These are phyloP conservation scores for Poecilus cupreus DNA, from an alignment of 2,888 invertebrate genomes.

Conservation along the genomic window DNA sequence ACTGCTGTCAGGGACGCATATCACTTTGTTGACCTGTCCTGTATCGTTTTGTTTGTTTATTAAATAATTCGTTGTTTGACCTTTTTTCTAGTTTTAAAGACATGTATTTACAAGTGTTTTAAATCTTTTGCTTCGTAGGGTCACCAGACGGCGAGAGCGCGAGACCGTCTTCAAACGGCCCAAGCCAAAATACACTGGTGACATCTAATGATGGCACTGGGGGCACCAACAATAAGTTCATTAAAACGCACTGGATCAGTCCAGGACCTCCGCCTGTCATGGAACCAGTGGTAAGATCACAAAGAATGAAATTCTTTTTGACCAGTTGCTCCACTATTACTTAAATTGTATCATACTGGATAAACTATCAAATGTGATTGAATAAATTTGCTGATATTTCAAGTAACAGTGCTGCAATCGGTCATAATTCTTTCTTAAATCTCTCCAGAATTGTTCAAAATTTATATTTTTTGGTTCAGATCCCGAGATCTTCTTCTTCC, in stretches of 20 bases:
- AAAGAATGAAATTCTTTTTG: too few species aligned
- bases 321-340: too few species aligned
- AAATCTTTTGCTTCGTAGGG: too few species aligned
- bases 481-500: too few species aligned
- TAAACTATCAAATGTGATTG: neutral
- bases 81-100: too few species aligned
- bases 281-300: slow-evolving; percentile 63
- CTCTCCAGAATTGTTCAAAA: neutral
- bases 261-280: slow-evolving; percentile 72
- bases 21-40: too few species aligned
- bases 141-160: slow-evolving; percentile 70
- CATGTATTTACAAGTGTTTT: too few species aligned
- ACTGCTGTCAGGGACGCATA: too few species aligned
- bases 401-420: slow-evolving; percentile 14
- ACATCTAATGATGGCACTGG: slow-evolving; percentile 21
- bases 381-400: too few species aligned
- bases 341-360: neutral
- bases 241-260: slow-evolving; percentile 73
- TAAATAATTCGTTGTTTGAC: too few species aligned
- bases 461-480: too few species aligned
- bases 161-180: slow-evolving; percentile 66
- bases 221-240: slow-evolving; percentile 19
- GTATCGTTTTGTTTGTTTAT: too few species aligned
- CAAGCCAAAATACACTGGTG: neutral
- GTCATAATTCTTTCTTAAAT: slow-evolving; percentile 49